These are phyloP conservation scores for Sminthurides aquaticus DNA, from an alignment of 2,888 invertebrate species.

Conservation along the genomic window DNA sequence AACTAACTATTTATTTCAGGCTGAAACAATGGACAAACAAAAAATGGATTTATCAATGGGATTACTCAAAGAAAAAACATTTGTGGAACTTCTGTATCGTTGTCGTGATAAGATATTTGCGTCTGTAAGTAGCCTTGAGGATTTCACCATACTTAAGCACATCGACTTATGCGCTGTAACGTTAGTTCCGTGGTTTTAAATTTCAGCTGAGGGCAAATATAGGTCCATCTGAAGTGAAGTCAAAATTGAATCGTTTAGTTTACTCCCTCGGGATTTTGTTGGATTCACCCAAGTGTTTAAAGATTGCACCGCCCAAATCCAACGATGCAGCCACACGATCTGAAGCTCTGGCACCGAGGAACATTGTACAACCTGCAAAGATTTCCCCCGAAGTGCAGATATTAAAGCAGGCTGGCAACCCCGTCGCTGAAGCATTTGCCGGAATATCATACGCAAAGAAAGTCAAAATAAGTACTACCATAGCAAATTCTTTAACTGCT, in stretches of 20 bases:
- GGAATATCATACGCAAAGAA: constrained; percentile 20
- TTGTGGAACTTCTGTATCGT: constrained; percentile 36
- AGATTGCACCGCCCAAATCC: background rate
- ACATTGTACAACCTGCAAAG: background rate
- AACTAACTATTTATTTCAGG: constrained; percentile 23
- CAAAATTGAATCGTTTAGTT: constrained; percentile 31
- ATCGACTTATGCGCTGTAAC: too few relatives aligned
- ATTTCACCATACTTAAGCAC: too few relatives aligned
- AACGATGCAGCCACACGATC: background rate
- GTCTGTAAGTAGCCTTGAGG: constrained; percentile 32
- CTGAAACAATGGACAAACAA: constrained; percentile 36
- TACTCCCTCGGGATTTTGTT: constrained; percentile 33
- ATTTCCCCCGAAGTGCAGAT: constrained; percentile 1
- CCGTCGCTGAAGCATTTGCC: constrained; percentile 15
- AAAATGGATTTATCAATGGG: constrained; percentile 29
- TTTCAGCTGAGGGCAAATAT: constrained; percentile 35
- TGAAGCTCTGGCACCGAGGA: background rate
- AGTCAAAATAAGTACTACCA: constrained; percentile 19
- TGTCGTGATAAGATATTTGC: constrained; percentile 38
- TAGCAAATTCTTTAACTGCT: constrained; percentile 24
- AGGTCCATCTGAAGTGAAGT: constrained; percentile 26
- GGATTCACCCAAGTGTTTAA: constrained; percentile 36
- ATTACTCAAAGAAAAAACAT: constrained; percentile 36
- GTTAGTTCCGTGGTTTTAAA: too few relatives aligned
- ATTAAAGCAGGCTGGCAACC: background rate